Percentiles rank a stretch among this genome's conserved stretches.
Conservation (phyloP, 2,888 invertebrate species). For the Apeira syringaria region DNA sequence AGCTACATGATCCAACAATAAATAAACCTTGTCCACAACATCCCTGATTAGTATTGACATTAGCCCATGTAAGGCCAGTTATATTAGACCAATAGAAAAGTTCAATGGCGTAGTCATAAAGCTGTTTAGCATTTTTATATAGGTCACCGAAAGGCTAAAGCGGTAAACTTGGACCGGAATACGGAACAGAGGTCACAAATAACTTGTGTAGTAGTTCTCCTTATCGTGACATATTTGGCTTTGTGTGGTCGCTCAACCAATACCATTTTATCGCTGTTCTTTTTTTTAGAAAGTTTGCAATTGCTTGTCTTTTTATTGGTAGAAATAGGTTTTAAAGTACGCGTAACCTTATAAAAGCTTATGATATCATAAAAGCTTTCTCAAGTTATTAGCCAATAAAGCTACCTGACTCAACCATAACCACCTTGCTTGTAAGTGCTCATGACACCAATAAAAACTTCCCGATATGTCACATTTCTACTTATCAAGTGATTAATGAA, state of each 20-base stretch:
- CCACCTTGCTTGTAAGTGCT: constrained; percentile 1
- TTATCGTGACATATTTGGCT: constrained; percentile 5
- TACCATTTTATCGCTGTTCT: neutral
- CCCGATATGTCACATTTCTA: constrained; percentile 5
- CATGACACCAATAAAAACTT: constrained; percentile 4
- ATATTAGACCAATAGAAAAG: constrained; percentile 26
- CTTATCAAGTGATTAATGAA: constrained; percentile 14
- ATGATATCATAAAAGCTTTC: constrained; percentile 25
- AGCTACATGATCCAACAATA: constrained; percentile 1
- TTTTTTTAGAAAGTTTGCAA: constrained; percentile 17
- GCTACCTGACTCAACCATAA: constrained; percentile 5
- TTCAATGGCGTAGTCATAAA: constrained; percentile 37
- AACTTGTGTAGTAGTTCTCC: constrained; percentile 19
- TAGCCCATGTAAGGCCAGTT: constrained; percentile 25
- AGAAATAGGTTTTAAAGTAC: constrained; percentile 14
- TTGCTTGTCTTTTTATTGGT: constrained; percentile 10
- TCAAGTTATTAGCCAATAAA: constrained; percentile 23
- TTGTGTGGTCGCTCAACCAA: neutral
- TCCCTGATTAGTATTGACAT: constrained; percentile 34
- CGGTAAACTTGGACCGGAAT: constrained; percentile 13
- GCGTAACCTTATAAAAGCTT: constrained; percentile 22
- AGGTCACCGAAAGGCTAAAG: constrained; percentile 26
- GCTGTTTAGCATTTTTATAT: constrained; percentile 34
- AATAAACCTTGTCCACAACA: constrained; percentile 32
- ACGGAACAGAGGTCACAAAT: constrained; percentile 19